phyloP scores from a whole-genome alignment of 2,888 invertebrate species.

The Sarcophaga subvicina region DNA sequence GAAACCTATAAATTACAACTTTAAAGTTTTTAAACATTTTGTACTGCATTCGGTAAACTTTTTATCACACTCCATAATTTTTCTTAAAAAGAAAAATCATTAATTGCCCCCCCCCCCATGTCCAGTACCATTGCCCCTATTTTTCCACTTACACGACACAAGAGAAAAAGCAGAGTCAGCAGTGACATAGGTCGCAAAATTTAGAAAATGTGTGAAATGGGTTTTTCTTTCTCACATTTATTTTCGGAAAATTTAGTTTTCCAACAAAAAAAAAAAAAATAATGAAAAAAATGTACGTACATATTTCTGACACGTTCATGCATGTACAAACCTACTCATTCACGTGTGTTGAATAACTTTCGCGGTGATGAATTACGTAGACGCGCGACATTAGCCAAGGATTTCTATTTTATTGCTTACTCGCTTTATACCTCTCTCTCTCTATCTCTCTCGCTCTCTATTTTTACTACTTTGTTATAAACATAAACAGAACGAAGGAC shows the following conservation, averaged over 20 bases:
- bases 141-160: too few species aligned
- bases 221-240: background rate
- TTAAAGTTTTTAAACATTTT: slow-evolving; percentile 38
- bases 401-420: slow-evolving; percentile 70
- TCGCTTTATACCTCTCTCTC: background rate
- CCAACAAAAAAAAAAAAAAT: slow-evolving; percentile 26
- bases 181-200: slow-evolving; percentile 59
- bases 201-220: slow-evolving; percentile 21
- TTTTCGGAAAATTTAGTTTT: slow-evolving; percentile 46
- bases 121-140: background rate
- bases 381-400: slow-evolving; percentile 78
- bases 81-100: slow-evolving; percentile 60
- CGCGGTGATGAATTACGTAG: slow-evolving; percentile 67
- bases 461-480: too few species aligned
- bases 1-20: slow-evolving; percentile 41
- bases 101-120: slow-evolving; percentile 14
- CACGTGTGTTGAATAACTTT: slow-evolving; percentile 54
- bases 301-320: slow-evolving; percentile 43
- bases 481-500: too few species aligned
- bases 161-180: background rate
- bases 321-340: slow-evolving; percentile 44
- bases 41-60: slow-evolving; percentile 45
- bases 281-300: slow-evolving; percentile 32
- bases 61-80: slow-evolving; percentile 62
- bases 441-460: too few species aligned